These are phyloP conservation scores for Nothura maculosa DNA, from an alignment of 2,797 vertebrate species.

Conservation along the genomic window DNA sequence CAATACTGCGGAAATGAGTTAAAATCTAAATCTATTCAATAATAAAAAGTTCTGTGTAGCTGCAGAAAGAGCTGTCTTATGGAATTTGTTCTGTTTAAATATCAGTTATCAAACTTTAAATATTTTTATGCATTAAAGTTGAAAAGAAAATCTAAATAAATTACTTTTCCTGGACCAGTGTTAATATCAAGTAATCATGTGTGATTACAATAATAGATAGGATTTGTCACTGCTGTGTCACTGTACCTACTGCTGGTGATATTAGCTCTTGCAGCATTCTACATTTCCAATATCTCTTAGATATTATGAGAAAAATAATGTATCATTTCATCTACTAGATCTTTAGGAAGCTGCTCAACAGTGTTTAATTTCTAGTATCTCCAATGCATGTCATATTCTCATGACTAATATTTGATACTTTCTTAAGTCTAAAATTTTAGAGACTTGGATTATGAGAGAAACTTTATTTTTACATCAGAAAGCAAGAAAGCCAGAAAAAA, in stretches of 20 bases:
- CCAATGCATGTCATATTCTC: background rate
- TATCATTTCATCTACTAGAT: conserved; percentile 9
- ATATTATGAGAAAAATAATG: conserved; percentile 17
- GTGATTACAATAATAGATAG: conserved; percentile 32
- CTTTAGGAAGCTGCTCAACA: background rate
- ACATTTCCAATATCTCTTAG: conserved; percentile 4
- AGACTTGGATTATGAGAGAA: background rate
- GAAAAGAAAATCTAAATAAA: conserved; percentile 13
- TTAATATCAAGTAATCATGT: conserved; percentile 36
- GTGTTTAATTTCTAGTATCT: background rate
- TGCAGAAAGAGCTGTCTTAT: background rate
- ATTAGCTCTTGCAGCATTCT: conserved; percentile 27
- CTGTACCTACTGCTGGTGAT: background rate
- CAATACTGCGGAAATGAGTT: background rate
- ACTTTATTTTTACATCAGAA: background rate
- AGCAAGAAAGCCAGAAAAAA: background rate
- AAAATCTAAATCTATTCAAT: conserved; percentile 12
- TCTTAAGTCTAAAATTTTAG: background rate
- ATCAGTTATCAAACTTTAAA: conserved; percentile 33
- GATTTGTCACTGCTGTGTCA: conserved; percentile 29
- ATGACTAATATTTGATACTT: conserved; percentile 42
- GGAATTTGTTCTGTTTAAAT: conserved; percentile 4
- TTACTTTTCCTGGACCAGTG: background rate
- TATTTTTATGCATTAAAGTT: background rate
- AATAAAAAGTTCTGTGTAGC: background rate